These are phyloP conservation scores for Calliscelio sp. DNA, from an alignment of 2,888 invertebrate species.

Conservation along the genomic window DNA sequence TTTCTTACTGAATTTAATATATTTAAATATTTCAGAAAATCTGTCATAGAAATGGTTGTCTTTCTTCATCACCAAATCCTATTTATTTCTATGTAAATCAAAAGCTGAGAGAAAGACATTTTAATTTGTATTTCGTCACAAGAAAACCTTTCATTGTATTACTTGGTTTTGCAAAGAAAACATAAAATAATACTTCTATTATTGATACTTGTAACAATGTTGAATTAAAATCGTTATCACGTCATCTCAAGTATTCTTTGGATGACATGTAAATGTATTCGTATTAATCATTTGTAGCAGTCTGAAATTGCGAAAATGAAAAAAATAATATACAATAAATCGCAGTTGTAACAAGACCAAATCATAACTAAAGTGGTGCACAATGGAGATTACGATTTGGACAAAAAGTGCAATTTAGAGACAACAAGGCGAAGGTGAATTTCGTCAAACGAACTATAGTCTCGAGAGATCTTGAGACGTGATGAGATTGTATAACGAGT, in stretches of 20 bases:
- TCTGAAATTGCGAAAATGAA: not conserved
- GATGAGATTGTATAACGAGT: constrained; percentile 68
- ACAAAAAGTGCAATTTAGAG: constrained; percentile 64
- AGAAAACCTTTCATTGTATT: too few relatives aligned
- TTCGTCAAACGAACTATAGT: constrained; percentile 70
- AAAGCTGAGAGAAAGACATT: too few relatives aligned
- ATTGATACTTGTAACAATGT: not conserved
- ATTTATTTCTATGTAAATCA: too few relatives aligned
- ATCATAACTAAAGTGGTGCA: constrained; percentile 43
- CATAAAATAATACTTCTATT: not conserved
- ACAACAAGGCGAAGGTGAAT: constrained; percentile 66
- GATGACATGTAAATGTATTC: constrained; percentile 15
- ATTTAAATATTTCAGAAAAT: too few relatives aligned
- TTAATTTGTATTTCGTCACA: too few relatives aligned
- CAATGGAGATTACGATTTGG: constrained; percentile 53
- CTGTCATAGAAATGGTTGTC: too few relatives aligned
- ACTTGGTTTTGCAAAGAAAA: too few relatives aligned
- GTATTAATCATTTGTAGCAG: not conserved
- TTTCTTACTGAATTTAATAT: too few relatives aligned
- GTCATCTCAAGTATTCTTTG: not conserved
- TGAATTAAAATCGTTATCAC: not conserved
- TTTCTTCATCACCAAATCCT: too few relatives aligned
- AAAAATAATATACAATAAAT: constrained; percentile 27
- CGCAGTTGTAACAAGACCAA: constrained; percentile 11
- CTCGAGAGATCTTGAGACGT: constrained; percentile 68